Percentiles rank a stretch among this genome's conserved stretches.
phyloP scores from a whole-genome alignment of 2,113 vertebrate genomes.

The Equus quagga region DNA sequence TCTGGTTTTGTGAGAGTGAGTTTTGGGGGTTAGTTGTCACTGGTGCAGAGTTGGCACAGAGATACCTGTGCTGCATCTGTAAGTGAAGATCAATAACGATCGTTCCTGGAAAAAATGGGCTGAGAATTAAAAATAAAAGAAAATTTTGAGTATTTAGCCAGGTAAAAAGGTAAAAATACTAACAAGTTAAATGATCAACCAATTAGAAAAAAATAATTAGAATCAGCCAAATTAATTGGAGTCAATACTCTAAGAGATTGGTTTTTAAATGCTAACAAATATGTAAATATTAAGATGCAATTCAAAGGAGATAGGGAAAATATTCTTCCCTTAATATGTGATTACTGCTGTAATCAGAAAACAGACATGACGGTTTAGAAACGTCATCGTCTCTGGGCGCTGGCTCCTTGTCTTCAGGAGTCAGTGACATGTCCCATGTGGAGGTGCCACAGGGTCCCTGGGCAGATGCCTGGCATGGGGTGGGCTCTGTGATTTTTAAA shows the following conservation, averaged over 20 bases:
- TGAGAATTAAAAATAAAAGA: neutral
- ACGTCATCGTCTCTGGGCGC: neutral
- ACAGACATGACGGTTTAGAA: neutral
- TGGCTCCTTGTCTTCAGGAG: neutral
- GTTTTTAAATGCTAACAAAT: neutral
- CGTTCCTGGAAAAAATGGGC: neutral
- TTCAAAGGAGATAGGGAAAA: neutral
- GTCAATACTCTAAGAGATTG: neutral
- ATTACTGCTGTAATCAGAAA: neutral
- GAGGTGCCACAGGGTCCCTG: too few species aligned
- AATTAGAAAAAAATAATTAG: neutral
- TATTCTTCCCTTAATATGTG: neutral
- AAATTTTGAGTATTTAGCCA: neutral
- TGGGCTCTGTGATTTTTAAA: neutral
- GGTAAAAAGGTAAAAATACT: neutral
- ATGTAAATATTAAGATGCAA: neutral
- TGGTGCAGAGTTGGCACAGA: neutral
- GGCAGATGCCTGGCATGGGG: accelerated
- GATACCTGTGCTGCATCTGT: too few species aligned
- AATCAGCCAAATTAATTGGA: neutral
- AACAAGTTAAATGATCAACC: neutral
- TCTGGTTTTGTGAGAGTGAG: neutral
- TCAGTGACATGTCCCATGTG: neutral
- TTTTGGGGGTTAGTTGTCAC: neutral
- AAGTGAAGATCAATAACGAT: neutral